phyloP scores from a whole-genome alignment of 1,140 invertebrate genomes.

The Neodiprion pinetum region DNA sequence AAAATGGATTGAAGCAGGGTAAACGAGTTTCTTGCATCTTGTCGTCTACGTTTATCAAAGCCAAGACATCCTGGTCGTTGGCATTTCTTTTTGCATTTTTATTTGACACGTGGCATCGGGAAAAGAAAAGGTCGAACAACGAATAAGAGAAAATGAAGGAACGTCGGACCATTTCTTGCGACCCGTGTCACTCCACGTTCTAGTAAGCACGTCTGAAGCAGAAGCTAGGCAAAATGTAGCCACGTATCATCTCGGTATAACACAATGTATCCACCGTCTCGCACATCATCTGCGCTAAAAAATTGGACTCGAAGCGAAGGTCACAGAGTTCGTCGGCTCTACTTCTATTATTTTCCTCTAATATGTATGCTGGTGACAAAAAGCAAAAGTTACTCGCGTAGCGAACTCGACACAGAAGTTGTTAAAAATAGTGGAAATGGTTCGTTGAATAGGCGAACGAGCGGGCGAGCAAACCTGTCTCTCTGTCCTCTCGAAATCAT shows the following conservation, averaged over 20 bases:
- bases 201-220: neutral
- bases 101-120: too few relatives aligned
- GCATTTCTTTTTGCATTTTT: too few relatives aligned
- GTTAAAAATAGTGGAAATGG: neutral
- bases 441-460: neutral
- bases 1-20: too few relatives aligned
- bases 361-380: neutral
- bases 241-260: neutral
- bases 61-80: too few relatives aligned
- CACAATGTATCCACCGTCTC: too few relatives aligned
- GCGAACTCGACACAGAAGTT: neutral
- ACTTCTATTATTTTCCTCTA: neutral
- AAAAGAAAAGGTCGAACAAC: too few relatives aligned
- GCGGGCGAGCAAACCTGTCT: neutral
- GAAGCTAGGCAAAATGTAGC: neutral
- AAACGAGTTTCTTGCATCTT: too few relatives aligned
- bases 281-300: too few relatives aligned
- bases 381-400: slow-evolving; percentile 1
- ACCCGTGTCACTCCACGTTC: neutral
- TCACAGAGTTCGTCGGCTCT: neutral
- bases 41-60: too few relatives aligned
- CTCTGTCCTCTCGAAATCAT: slow-evolving; percentile 4
- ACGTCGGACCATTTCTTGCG: neutral
- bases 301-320: neutral
- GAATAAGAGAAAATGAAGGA: neutral